Percentiles rank a stretch among this genome's conserved stretches.
These are phyloP conservation scores for Toxotes chatareus DNA, from an alignment of 2,113 vertebrate species.

Conservation along the genomic window DNA sequence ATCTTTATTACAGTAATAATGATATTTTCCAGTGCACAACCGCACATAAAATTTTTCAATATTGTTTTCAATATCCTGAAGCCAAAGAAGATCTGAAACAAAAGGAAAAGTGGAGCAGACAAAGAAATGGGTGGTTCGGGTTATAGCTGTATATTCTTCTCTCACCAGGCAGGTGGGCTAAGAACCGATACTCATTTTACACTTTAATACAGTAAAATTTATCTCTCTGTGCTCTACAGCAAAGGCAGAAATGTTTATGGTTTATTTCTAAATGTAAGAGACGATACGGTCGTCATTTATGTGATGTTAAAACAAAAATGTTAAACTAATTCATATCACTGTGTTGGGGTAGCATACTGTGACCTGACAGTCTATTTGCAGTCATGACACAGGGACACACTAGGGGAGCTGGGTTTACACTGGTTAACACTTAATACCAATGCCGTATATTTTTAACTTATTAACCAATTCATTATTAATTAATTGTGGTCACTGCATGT, in stretches of 20 bases:
- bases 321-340: background rate
- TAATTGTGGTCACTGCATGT: background rate
- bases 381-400: conserved; percentile 8
- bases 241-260: background rate
- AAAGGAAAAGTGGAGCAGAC: conserved; percentile 3
- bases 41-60: conserved; percentile 27
- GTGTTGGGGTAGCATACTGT: background rate
- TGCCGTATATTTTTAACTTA: too few species aligned
- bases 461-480: background rate
- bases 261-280: background rate
- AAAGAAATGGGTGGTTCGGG: background rate
- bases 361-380: background rate
- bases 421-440: too few species aligned
- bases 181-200: background rate
- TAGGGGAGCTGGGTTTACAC: background rate
- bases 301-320: background rate
- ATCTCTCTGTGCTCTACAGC: background rate
- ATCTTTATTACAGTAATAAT: conserved; percentile 43
- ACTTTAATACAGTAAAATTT: background rate
- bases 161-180: background rate
- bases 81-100: conserved; percentile 3
- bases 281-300: background rate
- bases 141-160: background rate
- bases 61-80: conserved; percentile 27
- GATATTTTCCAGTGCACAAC: conserved; percentile 7